Evolutionary conservation across 2,888 invertebrate genomes (phyloP).

Genomic region (Athalia circularis): DNA sequence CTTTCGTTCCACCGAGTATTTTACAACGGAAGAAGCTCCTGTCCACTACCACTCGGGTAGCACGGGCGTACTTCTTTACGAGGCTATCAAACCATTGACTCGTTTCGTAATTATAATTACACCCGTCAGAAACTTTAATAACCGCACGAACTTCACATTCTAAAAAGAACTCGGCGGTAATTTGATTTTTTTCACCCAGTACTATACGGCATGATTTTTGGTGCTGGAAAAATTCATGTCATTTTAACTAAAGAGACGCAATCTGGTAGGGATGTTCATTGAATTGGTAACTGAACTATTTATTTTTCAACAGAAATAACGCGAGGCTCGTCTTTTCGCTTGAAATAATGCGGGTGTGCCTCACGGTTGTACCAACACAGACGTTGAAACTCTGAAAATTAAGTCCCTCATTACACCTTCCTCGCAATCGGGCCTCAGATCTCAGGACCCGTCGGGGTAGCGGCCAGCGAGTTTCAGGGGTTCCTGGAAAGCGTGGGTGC

Average conservation of each 20-base stretch:
- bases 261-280: no score
- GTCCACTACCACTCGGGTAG: slow-evolving; percentile 13
- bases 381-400: slow-evolving; percentile 71
- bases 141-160: no score
- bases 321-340: no score
- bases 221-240: no score
- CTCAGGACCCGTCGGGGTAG: background rate
- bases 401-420: slow-evolving; percentile 72
- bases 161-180: no score
- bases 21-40: slow-evolving; percentile 11
- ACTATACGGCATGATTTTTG: no score
- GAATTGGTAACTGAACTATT: no score
- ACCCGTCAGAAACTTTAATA: background rate
- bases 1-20: background rate
- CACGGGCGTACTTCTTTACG: background rate
- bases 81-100: slow-evolving; percentile 15
- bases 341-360: no score
- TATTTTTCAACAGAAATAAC: no score
- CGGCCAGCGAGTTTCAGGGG: slow-evolving; percentile 35
- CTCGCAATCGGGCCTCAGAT: slow-evolving; percentile 59
- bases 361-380: background rate
- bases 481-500: slow-evolving; percentile 71
- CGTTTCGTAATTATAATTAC: slow-evolving; percentile 23
- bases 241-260: no score
- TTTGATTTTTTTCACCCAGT: no score